A percentile compares a stretch with the other conserved stretches of the same genome.
These are phyloP conservation scores for Aramus guarauna DNA, from an alignment of 2,113 vertebrate species.

Conservation along the genomic window DNA sequence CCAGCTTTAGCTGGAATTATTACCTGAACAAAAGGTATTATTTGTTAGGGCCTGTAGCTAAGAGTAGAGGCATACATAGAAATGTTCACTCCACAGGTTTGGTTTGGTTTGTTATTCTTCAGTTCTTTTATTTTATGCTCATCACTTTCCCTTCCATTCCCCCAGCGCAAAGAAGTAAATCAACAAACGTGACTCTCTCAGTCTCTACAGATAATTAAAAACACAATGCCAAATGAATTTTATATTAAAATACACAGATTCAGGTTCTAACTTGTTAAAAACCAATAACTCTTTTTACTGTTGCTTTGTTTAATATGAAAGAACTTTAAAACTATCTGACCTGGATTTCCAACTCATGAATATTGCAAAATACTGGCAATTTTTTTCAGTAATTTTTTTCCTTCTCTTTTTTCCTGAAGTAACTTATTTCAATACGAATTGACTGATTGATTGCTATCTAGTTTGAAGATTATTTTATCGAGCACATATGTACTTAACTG, in stretches of 20 bases:
- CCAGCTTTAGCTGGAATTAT: not conserved
- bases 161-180: not conserved
- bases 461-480: conserved; percentile 32
- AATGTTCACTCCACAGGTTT: not conserved
- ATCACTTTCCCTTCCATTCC: not conserved
- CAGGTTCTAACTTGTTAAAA: not conserved
- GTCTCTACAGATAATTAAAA: not conserved
- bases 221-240: not conserved
- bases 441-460: not conserved
- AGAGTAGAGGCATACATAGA: not conserved
- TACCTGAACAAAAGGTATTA: not conserved
- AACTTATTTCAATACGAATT: not conserved
- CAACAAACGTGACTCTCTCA: not conserved
- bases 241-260: not conserved
- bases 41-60: not conserved
- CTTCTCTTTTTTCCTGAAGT: not conserved
- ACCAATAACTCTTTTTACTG: not conserved
- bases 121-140: not conserved
- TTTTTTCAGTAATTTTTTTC: not conserved
- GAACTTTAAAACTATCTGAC: not conserved
- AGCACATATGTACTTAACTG: conserved; percentile 14
- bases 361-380: not conserved
- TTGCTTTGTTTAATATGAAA: not conserved
- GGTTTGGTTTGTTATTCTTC: not conserved
- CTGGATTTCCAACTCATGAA: not conserved